Percentiles rank a stretch among this genome's conserved stretches.
These are phyloP conservation scores for Leptinotarsa lineolata DNA, from an alignment of 1,140 invertebrate species.

Conservation along the genomic window DNA sequence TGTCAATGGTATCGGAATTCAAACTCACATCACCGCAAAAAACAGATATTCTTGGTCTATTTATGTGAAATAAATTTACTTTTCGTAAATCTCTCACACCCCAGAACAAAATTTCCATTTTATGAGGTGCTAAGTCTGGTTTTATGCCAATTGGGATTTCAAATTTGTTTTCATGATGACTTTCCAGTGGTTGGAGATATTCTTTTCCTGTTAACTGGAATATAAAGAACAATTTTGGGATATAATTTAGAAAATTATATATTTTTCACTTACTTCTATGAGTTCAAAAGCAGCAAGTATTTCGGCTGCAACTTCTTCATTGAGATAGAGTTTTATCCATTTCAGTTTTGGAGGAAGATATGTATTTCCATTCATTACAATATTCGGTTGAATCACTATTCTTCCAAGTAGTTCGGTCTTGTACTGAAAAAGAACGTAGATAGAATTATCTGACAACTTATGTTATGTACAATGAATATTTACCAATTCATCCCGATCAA, in stretches of 20 bases:
- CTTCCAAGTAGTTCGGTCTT: constrained; percentile 62
- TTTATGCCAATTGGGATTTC: constrained; percentile 33
- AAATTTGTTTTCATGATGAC: not conserved
- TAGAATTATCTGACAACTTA: no score
- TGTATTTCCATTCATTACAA: constrained; percentile 57
- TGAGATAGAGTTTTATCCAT: constrained; percentile 60
- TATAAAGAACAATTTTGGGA: no score
- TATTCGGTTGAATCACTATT: constrained; percentile 56
- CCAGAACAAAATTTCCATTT: constrained; percentile 68
- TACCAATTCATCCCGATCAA: constrained; percentile 50
- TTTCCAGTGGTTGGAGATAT: no score
- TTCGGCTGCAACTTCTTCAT: constrained; percentile 57
- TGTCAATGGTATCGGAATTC: constrained; percentile 62
- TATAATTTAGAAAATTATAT: not conserved
- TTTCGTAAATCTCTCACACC: constrained; percentile 63
- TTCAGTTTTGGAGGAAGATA: constrained; percentile 59
- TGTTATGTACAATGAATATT: not conserved
- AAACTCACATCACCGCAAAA: constrained; percentile 61
- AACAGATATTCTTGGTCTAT: constrained; percentile 61
- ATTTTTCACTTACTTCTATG: constrained; percentile 55
- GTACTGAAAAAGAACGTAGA: constrained; percentile 51
- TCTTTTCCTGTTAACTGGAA: no score
- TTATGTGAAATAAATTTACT: constrained; percentile 55
- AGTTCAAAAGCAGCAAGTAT: constrained; percentile 65
- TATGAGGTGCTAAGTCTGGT: constrained; percentile 52